Evolutionary conservation across 2,113 vertebrate genomes (phyloP).

Genomic region (Leucopsar rothschildi): DNA sequence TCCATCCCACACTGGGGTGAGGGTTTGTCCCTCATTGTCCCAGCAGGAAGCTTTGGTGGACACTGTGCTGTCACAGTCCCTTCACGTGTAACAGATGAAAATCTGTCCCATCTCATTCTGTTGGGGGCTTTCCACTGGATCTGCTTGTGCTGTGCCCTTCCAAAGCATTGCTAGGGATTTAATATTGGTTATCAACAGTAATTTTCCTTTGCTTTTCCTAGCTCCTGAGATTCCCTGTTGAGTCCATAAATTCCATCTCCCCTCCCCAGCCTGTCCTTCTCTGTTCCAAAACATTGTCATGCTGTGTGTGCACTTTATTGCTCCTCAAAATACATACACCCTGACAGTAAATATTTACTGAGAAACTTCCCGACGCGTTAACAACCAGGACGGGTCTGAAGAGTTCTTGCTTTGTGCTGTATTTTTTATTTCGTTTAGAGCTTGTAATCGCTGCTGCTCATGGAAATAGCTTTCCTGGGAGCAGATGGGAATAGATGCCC

Average conservation of each 20-base stretch:
- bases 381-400: not conserved
- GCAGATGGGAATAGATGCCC: not conserved
- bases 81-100: not conserved
- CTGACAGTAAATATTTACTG: not conserved
- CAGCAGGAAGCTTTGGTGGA: not conserved
- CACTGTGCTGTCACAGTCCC: not conserved
- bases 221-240: not conserved
- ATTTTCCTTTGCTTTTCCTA: not conserved
- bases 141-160: not conserved
- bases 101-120: not conserved
- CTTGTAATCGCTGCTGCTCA: not conserved
- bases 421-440: not conserved
- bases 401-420: not conserved
- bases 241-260: not conserved
- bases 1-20: not conserved
- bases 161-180: not conserved
- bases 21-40: constrained; percentile 40
- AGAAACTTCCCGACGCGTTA: not conserved
- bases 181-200: accelerated
- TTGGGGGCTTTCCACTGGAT: not conserved
- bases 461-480: not conserved
- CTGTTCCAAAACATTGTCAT: not conserved
- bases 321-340: accelerated
- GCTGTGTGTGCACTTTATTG: not conserved
- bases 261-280: not conserved